Conservation (phyloP, 2,113 vertebrate species). For the Pyrgilauda ruficollis region DNA sequence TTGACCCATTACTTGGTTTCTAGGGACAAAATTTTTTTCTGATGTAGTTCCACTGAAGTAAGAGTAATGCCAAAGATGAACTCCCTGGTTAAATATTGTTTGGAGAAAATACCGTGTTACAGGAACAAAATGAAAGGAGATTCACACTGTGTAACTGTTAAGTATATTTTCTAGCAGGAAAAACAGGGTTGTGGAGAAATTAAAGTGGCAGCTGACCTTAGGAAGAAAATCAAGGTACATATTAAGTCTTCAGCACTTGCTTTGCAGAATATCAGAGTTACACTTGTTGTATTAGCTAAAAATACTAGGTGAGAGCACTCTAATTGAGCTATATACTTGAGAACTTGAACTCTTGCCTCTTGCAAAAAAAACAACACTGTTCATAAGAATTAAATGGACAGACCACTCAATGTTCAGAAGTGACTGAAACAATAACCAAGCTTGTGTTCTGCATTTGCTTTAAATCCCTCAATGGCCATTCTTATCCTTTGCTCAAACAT, state of each 20-base stretch:
- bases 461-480: neutral
- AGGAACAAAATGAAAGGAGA: neutral
- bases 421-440: neutral
- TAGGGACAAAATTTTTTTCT: neutral
- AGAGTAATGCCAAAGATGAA: neutral
- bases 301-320: neutral
- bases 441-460: neutral
- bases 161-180: neutral
- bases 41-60: neutral
- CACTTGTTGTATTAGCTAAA: neutral
- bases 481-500: neutral
- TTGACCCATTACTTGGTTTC: conserved; percentile 18
- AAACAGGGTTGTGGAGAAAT: neutral
- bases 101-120: neutral
- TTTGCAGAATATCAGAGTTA: neutral
- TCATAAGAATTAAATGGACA: neutral
- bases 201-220: neutral
- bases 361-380: neutral
- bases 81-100: neutral
- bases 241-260: neutral
- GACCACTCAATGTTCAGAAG: neutral
- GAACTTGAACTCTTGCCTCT: neutral
- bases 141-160: neutral
- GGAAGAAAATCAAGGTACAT: neutral
- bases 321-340: neutral